These are phyloP conservation scores for Heliconius hortense DNA, from an alignment of 2,888 invertebrate genomes.

Conservation along the genomic window DNA sequence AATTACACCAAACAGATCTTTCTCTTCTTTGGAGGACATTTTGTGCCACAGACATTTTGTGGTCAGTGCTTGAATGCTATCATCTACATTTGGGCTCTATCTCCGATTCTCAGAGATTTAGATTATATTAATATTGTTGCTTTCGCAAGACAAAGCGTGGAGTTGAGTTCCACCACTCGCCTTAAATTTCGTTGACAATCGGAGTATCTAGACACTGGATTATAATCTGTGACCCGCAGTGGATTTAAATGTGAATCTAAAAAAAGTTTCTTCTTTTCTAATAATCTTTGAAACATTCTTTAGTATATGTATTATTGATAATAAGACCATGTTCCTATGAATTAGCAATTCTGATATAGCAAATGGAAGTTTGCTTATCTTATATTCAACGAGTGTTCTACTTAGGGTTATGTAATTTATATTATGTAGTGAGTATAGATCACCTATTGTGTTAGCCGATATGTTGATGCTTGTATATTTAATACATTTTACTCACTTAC, in stretches of 20 bases:
- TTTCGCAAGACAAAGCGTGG: too few species aligned
- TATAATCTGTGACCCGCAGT: not conserved
- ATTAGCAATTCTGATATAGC: constrained; percentile 1
- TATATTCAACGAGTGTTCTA: constrained; percentile 9
- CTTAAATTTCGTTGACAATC: too few species aligned
- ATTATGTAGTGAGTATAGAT: constrained; percentile 4
- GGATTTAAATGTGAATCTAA: not conserved
- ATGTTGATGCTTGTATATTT: constrained; percentile 7
- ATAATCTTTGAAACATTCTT: not conserved
- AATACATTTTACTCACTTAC: not conserved
- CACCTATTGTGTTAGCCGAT: not conserved
- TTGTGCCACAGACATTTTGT: too few species aligned
- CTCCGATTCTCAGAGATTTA: too few species aligned
- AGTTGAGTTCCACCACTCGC: too few species aligned
- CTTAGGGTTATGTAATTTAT: not conserved
- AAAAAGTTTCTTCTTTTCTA: not conserved
- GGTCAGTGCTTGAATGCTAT: too few species aligned
- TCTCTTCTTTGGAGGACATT: too few species aligned
- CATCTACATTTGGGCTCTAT: too few species aligned
- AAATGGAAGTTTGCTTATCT: not conserved
- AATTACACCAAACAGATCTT: too few species aligned
- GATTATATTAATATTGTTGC: too few species aligned
- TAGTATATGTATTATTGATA: not conserved
- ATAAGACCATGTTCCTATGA: not conserved
- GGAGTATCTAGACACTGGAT: not conserved